Base-by-base conservation (phyloP, 1,140 invertebrate species). In the Anastrepha obliqua region DNA sequence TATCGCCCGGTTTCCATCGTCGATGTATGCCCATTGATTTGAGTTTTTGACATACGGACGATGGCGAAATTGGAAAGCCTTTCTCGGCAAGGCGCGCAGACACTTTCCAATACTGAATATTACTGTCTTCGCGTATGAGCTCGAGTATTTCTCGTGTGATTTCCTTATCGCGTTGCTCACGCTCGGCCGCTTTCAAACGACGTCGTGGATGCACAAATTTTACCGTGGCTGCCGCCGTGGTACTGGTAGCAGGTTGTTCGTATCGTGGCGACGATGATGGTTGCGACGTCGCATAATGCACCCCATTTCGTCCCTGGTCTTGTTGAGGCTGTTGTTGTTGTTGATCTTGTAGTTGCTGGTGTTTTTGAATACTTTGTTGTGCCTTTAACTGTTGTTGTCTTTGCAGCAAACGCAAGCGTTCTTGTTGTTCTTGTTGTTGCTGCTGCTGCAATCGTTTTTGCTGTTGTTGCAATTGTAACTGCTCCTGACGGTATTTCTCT, bases 111-210 rank as follows among this genome's bases (percentile, higher is more conserved):
- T 93, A 93, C 74, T 93, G 92, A 59, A 93, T 93, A 59, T 93
- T 93, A 88, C 91, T 93, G 74, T 93, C 92, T 89, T 93, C 92
- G 86, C 91, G 91, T 78, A 93, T 93, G 62, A 93, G 89, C 87
- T 92, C 91, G 81, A 93, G 89, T 86, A 93, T 93, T 90, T 93
- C 92, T n/a, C 91, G 90, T 44, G 92, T 93, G n/a, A 93, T 91
- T 89, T 93, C 90, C 88, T 92, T 93, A 89, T 93, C 92, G 67
- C 92, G 92, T 70, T 89, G 86, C 85, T 92, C 91, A 0, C 92
- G 90, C 47, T 92, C 92, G 8, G 91, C 91, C 3, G 92, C 92
- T 89, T 93, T 93, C 0, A 93, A 85, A 0, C 92, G 92, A 58
- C 92, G 91, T 20, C 92, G 90, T 3, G 92, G 91, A 89, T 91